Percentiles rank a stretch among this genome's conserved stretches.
These are phyloP conservation scores for Rotaria magnacalcarata DNA, from an alignment of 2,888 invertebrate genomes.

Conservation along the genomic window DNA sequence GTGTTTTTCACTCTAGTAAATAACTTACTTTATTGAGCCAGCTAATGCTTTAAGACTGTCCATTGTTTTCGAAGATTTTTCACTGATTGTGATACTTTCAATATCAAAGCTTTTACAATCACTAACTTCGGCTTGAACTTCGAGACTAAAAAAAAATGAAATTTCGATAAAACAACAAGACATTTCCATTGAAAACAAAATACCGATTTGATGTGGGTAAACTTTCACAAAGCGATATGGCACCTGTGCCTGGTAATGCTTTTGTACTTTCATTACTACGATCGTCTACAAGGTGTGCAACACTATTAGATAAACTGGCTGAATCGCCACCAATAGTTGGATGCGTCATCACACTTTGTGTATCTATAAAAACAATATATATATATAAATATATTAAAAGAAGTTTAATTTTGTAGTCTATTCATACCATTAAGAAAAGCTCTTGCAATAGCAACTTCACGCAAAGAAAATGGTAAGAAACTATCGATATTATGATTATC, in stretches of 20 bases:
- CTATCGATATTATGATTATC: not conserved
- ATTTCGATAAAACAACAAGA: not conserved
- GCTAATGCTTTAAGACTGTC: constrained; percentile 33
- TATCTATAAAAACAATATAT: not conserved
- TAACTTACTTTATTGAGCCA: constrained; percentile 23
- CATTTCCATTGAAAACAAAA: not conserved
- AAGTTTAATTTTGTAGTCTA: not conserved
- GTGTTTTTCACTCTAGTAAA: not conserved
- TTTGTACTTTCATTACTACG: constrained; percentile 34
- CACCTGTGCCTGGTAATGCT: constrained; percentile 26
- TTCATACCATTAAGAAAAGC: constrained; percentile 7
- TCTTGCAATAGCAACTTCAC: constrained; percentile 37
- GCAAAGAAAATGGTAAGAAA: not conserved
- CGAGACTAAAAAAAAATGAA: not conserved
- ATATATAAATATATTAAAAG: too few species aligned
- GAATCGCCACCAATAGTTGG: constrained; percentile 31
- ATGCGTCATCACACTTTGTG: constrained; percentile 28
- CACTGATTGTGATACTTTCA: constrained; percentile 35
- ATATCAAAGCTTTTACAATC: constrained; percentile 33
- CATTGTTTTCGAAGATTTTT: constrained; percentile 32
- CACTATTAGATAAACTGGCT: constrained; percentile 23
- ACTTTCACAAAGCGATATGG: constrained; percentile 15
- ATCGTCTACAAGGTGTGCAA: constrained; percentile 22
- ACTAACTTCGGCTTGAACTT: constrained; percentile 26
- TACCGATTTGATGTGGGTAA: constrained; percentile 22